phyloP scores from a whole-genome alignment of 2,888 invertebrate species.

The Polymixis flavicincta region DNA sequence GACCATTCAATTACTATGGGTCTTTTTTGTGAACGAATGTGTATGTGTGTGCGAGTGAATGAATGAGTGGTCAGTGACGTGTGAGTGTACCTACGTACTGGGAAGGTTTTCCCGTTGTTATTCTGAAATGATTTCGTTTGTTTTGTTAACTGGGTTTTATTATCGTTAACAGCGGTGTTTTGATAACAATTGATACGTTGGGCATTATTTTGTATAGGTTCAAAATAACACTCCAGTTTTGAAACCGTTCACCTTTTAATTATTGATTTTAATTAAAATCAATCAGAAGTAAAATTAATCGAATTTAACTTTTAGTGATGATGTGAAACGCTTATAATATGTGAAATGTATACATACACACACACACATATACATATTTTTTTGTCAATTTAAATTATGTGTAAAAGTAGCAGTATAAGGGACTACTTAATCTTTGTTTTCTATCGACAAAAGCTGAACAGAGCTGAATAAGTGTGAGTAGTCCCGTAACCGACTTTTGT shows the following conservation, averaged over 20 bases:
- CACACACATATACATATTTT: too few relatives aligned
- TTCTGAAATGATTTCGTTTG: conserved; percentile 20
- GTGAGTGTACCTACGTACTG: conserved; percentile 6
- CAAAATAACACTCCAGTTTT: not conserved
- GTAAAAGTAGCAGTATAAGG: too few relatives aligned
- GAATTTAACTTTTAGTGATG: too few relatives aligned
- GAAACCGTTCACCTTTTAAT: too few relatives aligned
- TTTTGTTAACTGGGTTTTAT: conserved; percentile 2
- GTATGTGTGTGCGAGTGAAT: conserved; percentile 22
- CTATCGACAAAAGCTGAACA: too few relatives aligned
- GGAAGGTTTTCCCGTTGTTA: conserved; percentile 4
- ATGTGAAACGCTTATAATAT: not conserved
- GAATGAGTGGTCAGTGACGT: conserved; percentile 26
- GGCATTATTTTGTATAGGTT: not conserved
- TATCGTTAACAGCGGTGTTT: not conserved
- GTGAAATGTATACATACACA: not conserved
- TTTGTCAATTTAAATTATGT: not conserved
- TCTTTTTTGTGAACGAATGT: conserved; percentile 40
- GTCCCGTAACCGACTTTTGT: not conserved
- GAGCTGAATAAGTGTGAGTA: too few relatives aligned
- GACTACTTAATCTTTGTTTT: too few relatives aligned
- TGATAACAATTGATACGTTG: not conserved
- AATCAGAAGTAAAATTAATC: not conserved
- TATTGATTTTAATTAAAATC: not conserved
- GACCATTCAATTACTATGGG: conserved; percentile 57